Base-by-base conservation (phyloP, 2,797 vertebrate genomes). In the Euthynnus affinis region DNA sequence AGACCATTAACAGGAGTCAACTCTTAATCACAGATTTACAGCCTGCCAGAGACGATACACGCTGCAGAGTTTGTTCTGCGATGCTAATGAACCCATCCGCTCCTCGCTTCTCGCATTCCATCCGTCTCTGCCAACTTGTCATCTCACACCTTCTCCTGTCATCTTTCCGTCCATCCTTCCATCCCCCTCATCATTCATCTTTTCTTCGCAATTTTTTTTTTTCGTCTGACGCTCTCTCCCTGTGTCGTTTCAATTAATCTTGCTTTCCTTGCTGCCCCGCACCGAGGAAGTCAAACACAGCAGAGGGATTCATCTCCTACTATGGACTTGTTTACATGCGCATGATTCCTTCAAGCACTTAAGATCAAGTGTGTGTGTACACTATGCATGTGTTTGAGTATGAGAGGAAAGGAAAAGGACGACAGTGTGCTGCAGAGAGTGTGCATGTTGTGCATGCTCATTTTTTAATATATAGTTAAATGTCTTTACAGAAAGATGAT, bases 21-120 rank as follows among this genome's bases (percentile, higher is more conserved):
- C 65, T 76, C 79, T 84, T 87, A 81, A 91, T 91, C 85, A 82
- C 87, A 80, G 84, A 85, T 87, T 89, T 90, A 81, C 86, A 84
- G 71, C 62, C 18, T 14, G 20, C 32, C 8, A 17, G 61, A 55
- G 68, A 75, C 18, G 57, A 65, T 52, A 4, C 52, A 10, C 4
- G 34, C 73, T 14, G 0, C 58, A 5, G 46, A 62, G 68, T 80
- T 67, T 55, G 60, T 46, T 59, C 71, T 44, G 71, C 25, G 12
- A 62, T 37, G 57, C 83, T 86, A 76, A 87, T 86, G 81, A 83
- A 73, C 69, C 72, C 64, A 34, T 74, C 70, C 51, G 27, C 74
- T 69, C 51, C 18, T 73, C 59, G 63, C 59, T 67, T 59, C 72
- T 32, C 48, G 51, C 58, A 68, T 34, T 22, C 63, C 66, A 81